Percentiles rank a stretch among this genome's conserved stretches.
These are phyloP conservation scores for Oncorhynchus nerka DNA, from an alignment of 2,113 vertebrate genomes.

Conservation along the genomic window DNA sequence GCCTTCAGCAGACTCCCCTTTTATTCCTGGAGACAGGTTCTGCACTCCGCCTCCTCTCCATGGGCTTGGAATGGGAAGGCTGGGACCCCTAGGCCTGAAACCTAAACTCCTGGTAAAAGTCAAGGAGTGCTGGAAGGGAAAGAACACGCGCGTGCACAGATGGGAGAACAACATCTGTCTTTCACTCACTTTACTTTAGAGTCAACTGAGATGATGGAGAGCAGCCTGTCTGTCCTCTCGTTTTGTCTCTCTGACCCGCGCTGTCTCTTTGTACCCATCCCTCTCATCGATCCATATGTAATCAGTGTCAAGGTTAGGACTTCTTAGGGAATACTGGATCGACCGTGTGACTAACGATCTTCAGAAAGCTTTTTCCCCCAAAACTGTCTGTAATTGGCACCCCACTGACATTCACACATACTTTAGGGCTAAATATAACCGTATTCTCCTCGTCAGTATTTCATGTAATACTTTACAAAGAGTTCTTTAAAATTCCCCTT, in stretches of 20 bases:
- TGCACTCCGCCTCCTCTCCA: constrained; percentile 59
- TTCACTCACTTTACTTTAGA: constrained; percentile 26
- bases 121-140: constrained; percentile 28
- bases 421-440: no score
- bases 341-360: not conserved
- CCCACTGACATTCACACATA: no score
- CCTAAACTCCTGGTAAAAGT: constrained; percentile 54
- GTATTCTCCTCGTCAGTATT: no score
- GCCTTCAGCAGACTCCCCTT: constrained; percentile 53
- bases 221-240: constrained; percentile 28
- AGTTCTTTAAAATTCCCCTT: constrained; percentile 12
- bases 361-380: not conserved
- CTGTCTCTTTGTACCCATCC: not conserved
- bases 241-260: not conserved
- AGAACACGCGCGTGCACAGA: constrained; percentile 39
- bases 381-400: no score
- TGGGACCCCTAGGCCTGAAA: constrained; percentile 59
- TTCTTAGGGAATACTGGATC: no score
- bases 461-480: no score
- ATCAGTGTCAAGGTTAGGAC: not conserved
- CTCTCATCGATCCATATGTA: not conserved
- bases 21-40: constrained; percentile 67
- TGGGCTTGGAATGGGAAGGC: constrained; percentile 48
- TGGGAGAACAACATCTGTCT: not conserved
- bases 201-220: constrained; percentile 53